A percentile compares a stretch with the other conserved stretches of the same genome.
Conservation (phyloP, 2,888 invertebrate species). For the Cyrtodaria siliqua region DNA sequence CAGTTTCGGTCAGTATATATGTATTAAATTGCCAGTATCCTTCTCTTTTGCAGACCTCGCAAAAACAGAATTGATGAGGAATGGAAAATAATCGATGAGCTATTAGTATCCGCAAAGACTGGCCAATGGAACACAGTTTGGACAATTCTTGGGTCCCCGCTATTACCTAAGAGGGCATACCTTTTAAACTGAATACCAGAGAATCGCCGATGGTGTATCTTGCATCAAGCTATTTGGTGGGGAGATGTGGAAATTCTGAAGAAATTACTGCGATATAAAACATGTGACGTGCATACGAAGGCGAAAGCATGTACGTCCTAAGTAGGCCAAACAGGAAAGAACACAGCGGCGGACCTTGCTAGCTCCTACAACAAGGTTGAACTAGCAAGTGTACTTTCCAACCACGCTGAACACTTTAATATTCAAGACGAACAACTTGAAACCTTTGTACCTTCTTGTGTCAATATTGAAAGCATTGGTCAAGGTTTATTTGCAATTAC, state of each 20-base stretch:
- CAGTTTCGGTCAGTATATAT: too few relatives aligned
- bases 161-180: slow-evolving; percentile 38
- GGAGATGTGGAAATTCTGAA: slow-evolving; percentile 30
- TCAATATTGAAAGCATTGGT: slow-evolving; percentile 21
- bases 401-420: too few relatives aligned
- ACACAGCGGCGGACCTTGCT: slow-evolving; percentile 46
- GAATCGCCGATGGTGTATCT: slow-evolving; percentile 50
- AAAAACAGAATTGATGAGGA: slow-evolving; percentile 9
- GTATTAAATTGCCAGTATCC: too few relatives aligned
- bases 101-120: slow-evolving; percentile 41
- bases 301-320: slow-evolving; percentile 52
- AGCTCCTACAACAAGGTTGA: slow-evolving; percentile 23
- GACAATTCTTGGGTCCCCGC: slow-evolving; percentile 46
- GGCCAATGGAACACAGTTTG: slow-evolving; percentile 51
- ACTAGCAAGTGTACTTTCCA: slow-evolving; percentile 10
- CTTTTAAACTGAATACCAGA: slow-evolving; percentile 57
- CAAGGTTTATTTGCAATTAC: slow-evolving; percentile 47
- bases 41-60: too few relatives aligned
- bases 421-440: slow-evolving; percentile 15
- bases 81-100: slow-evolving; percentile 10
- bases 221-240: slow-evolving; percentile 61
- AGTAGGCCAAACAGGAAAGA: slow-evolving; percentile 26
- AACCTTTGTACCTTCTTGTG: slow-evolving; percentile 31
- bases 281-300: slow-evolving; percentile 42
- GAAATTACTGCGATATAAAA: slow-evolving; percentile 27